A percentile compares a stretch with the other conserved stretches of the same genome.
phyloP scores from a whole-genome alignment of 2,797 vertebrate genomes.

The Tarsius wallacei region DNA sequence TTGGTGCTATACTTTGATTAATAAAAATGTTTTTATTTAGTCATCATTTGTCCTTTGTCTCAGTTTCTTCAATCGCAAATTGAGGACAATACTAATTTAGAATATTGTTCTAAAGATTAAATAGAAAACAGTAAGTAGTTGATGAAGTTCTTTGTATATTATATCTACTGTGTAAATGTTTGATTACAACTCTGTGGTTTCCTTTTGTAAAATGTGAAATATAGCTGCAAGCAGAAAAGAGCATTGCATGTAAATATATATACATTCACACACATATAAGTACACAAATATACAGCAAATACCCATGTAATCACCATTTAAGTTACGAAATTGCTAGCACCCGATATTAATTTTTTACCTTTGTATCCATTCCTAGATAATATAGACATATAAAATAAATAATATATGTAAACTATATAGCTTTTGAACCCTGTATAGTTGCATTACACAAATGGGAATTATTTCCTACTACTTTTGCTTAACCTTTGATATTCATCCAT shows the following conservation, averaged over 20 bases:
- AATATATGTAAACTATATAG: neutral
- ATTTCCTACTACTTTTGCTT: slow-evolving; percentile 41
- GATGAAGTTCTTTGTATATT: slow-evolving; percentile 46
- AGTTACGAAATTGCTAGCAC: slow-evolving; percentile 44
- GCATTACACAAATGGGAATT: slow-evolving; percentile 26
- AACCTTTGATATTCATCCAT: neutral
- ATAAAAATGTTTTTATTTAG: neutral
- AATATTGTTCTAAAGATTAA: slow-evolving; percentile 58
- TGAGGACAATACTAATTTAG: slow-evolving; percentile 51
- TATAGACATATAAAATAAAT: neutral
- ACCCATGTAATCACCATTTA: neutral
- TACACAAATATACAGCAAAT: neutral
- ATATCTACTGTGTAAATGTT: slow-evolving; percentile 37
- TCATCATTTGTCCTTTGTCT: slow-evolving; percentile 10
- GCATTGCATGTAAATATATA: neutral
- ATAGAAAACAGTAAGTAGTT: slow-evolving; percentile 32
- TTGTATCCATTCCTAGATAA: slow-evolving; percentile 17
- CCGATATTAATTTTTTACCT: slow-evolving; percentile 42
- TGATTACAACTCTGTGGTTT: neutral
- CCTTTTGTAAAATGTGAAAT: slow-evolving; percentile 59
- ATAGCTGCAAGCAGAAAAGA: slow-evolving; percentile 34
- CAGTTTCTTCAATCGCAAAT: neutral
- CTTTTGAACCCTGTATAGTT: slow-evolving; percentile 44
- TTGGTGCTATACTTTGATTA: slow-evolving; percentile 18
- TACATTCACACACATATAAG: neutral